Base-by-base conservation (phyloP, 1,140 invertebrate genomes). In the Euwallacea fornicatus region DNA sequence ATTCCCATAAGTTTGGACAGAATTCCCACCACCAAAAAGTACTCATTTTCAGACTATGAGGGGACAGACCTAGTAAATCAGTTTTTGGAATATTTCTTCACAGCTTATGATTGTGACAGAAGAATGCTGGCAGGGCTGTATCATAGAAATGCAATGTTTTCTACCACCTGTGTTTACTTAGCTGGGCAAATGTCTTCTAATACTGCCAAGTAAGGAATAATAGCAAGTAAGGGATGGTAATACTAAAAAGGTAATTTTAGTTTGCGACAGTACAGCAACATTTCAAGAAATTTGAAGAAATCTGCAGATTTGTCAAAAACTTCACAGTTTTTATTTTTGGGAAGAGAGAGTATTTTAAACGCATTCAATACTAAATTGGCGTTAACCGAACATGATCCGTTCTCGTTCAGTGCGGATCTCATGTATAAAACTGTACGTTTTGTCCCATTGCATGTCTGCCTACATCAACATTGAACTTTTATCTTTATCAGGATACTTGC, bases 51-150 rank as follows among this genome's bases (percentile, higher is more conserved):
- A 47, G 86, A 90, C 72, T 78, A 81, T 0, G 84, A 87, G 47
- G 89, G 86, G 0, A 85, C 87, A 69, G 84, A 85, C 47, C 83
- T 95, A 16, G 89, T 92, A 0, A 84, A 87, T 54, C 86, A 89
- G 65, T 95, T 95, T 80, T 78, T 95, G 9, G 88, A 93, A 66
- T 90, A 93, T 79, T 96, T 92, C 82, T 96, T 92, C 74, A 86
- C 85, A 0, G 86, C 95, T 47, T 97, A 91, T 78, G 95, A 97
- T 83, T 89, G 88, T 9, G 89, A 90, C 76, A 83, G 94, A n/a
- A 88, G 90, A 71, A 83, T 86, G 0, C 78, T 97, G 44, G 76
- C 91, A 7, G 88, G 91, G 69, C 92, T 95, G 0, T 97, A 97
- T 80, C 91, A 96, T 78, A 91, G 93, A 76, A 82, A 91, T 21